These are phyloP conservation scores for Pseudopodoces humilis DNA, from an alignment of 2,113 vertebrate genomes.

Conservation along the genomic window DNA sequence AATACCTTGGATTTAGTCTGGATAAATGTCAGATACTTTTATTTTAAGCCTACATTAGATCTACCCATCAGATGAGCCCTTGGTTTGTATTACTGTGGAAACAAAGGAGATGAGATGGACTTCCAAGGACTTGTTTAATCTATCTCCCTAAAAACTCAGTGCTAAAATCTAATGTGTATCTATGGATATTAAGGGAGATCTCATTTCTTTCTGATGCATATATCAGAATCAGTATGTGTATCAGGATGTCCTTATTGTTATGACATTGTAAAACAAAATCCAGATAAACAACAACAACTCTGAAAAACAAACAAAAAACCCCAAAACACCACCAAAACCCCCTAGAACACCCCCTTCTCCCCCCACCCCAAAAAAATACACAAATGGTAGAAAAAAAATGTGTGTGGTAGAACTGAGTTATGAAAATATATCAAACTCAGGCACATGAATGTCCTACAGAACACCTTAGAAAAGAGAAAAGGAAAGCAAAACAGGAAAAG, in stretches of 20 bases:
- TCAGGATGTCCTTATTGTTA: neutral
- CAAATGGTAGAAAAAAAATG: neutral
- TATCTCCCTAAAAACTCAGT: neutral
- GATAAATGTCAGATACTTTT: neutral
- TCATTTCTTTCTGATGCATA: neutral
- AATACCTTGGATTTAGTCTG: slow-evolving; percentile 41
- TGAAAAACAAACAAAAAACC: no score
- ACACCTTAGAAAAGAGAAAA: neutral
- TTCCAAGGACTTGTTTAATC: neutral
- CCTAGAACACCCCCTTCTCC: no score
- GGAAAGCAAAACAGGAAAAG: neutral
- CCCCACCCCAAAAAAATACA: no score
- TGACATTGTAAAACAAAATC: neutral
- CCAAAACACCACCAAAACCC: neutral
- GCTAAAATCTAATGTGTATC: neutral
- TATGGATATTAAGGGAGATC: neutral
- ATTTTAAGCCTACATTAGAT: neutral
- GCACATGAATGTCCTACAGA: neutral
- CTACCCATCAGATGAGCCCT: neutral
- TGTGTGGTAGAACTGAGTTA: neutral
- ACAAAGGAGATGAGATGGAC: neutral
- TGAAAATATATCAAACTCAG: neutral
- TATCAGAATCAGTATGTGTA: neutral
- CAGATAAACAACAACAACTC: neutral
- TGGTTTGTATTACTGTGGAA: neutral